Evolutionary conservation across 2,888 invertebrate species (phyloP).

Genomic region (Neuroscelio doddi): DNA sequence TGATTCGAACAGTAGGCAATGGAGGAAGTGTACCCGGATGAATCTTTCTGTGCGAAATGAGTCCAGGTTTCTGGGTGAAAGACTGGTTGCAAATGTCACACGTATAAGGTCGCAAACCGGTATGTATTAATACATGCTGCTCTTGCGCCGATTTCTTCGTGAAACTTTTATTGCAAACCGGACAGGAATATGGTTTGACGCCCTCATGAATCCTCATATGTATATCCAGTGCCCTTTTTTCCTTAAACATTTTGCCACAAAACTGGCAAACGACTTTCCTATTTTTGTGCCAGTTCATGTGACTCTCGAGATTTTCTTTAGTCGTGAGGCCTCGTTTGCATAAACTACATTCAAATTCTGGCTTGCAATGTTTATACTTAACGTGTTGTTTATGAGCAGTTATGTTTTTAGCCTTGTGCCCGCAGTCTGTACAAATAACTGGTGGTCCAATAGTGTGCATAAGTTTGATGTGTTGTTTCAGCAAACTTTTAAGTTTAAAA

Average conservation of each 20-base stretch:
- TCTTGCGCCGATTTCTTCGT: slow-evolving; percentile 31
- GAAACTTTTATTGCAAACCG: slow-evolving; percentile 55
- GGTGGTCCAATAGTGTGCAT: too few species aligned
- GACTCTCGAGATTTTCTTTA: slow-evolving; percentile 43
- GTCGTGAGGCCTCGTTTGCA: slow-evolving; percentile 59
- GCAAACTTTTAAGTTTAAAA: too few species aligned
- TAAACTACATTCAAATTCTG: too few species aligned
- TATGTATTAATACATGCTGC: slow-evolving; percentile 50
- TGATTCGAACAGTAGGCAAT: slow-evolving; percentile 50
- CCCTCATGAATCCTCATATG: slow-evolving; percentile 64
- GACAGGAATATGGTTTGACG: slow-evolving; percentile 58
- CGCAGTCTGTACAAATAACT: too few species aligned
- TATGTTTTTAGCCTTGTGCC: too few species aligned
- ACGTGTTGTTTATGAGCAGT: too few species aligned
- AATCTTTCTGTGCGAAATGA: slow-evolving; percentile 51
- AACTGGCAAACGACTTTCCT: slow-evolving; percentile 44
- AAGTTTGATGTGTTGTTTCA: too few species aligned
- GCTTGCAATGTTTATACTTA: too few species aligned
- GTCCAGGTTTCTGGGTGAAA: slow-evolving; percentile 55
- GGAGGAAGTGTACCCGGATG: slow-evolving; percentile 50
- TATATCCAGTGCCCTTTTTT: slow-evolving; percentile 53
- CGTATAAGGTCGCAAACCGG: slow-evolving; percentile 47
- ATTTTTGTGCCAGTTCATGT: slow-evolving; percentile 36
- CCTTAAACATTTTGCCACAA: slow-evolving; percentile 50
- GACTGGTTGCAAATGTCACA: slow-evolving; percentile 53